Base-by-base conservation (phyloP, 1,140 invertebrate species). In the Drosophila mayri region DNA sequence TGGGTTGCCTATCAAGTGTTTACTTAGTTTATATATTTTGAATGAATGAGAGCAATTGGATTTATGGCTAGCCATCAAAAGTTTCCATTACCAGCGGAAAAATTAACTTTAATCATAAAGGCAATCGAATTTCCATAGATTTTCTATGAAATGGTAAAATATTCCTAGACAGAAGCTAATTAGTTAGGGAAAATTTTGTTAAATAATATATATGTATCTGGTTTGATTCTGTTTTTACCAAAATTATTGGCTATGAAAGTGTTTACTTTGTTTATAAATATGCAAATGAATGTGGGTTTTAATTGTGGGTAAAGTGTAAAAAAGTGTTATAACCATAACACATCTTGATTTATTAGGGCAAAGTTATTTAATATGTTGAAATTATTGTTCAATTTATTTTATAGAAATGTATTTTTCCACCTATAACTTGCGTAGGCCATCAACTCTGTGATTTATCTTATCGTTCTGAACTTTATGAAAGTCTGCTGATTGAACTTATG, bases 401-500 rank as follows among this genome's bases (percentile, higher is more conserved):
- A n/a, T 16, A 35, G 4, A 35, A 14, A 32, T 0, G 4, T 18
- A 32, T 14, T 37, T 55, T 60, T 32, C 18, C 57, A 18, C 22
- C 4, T 3, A n/a, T 30, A 40, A 32, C 6, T 20, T 54, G 14
- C 50, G 50, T 38, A 37, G 43, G 14, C 18, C 25, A 47, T 44
- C 14, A 18, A 1, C 41, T 46, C 18, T 47, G 20, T 11, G 20
- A 18, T n/a, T 57, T 60, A 72, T 72, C 68, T 72, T 72, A 72
- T 72, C 68, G 16, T 22, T n/a, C 12, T 32, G 18, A 35, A 50
- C 22, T 47, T 40, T 6, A 25, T 57, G 18, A 35, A 57, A 18
- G 25, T 58, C 50, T 14, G 65, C 16, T 71, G 67, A 60, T 72
- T 72, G 68, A 72, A 72, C 44, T 50, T 43, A 49, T 5, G 68